Percentiles rank a stretch among this genome's conserved stretches.
phyloP scores from a whole-genome alignment of 2,888 invertebrate genomes.

The Subacronicta megacephala region DNA sequence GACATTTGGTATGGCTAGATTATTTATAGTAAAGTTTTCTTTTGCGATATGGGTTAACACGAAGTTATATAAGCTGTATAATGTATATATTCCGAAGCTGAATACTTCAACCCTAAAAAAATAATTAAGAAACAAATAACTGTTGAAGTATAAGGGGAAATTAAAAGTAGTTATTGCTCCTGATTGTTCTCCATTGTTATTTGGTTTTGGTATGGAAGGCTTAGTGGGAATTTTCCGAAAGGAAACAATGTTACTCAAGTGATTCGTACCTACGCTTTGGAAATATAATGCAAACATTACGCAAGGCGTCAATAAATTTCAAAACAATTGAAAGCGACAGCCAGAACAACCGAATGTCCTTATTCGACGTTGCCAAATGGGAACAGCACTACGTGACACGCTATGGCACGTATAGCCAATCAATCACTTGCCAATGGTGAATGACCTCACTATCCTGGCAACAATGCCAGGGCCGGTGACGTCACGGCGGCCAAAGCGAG shows the following conservation, averaged over 20 bases:
- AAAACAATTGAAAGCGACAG: conserved; percentile 61
- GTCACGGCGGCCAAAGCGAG: conserved; percentile 58
- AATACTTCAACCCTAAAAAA: too few relatives aligned
- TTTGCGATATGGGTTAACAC: too few relatives aligned
- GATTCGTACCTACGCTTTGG: conserved; percentile 39
- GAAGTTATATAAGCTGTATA: too few relatives aligned
- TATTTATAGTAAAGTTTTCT: too few relatives aligned
- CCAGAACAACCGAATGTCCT: conserved; percentile 57
- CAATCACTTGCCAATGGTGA: conserved; percentile 75
- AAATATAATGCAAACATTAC: conserved; percentile 47
- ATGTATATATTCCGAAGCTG: too few relatives aligned
- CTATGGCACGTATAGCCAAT: conserved; percentile 70
- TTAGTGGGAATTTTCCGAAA: conserved; percentile 26
- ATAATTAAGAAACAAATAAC: too few relatives aligned
- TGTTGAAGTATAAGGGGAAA: too few relatives aligned
- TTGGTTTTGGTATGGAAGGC: conserved; percentile 4
- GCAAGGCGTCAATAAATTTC: conserved; percentile 55
- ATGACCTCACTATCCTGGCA: conserved; percentile 74
- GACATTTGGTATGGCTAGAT: too few relatives aligned
- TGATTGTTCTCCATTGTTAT: conserved; percentile 10
- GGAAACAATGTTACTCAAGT: conserved; percentile 38
- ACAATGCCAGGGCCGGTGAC: conserved; percentile 66
- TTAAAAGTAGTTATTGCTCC: not conserved
- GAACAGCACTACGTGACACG: conserved; percentile 51
- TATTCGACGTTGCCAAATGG: conserved; percentile 60